Evolutionary conservation across 2,797 vertebrate genomes (phyloP).

Genomic region (Anas georgica): DNA sequence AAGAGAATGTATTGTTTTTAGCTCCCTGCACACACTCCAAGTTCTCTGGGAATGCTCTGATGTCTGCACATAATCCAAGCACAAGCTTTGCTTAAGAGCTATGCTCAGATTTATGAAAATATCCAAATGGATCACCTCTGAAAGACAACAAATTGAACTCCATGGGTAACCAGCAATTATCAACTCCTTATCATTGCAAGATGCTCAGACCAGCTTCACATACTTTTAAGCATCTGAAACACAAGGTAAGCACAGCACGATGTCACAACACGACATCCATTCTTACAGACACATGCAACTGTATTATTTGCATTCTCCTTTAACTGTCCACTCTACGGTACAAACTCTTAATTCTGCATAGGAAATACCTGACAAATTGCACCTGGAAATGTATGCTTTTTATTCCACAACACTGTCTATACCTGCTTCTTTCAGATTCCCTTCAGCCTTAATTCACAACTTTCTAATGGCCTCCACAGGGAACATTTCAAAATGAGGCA

Average conservation of each 20-base stretch:
- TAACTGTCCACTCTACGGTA: not conserved
- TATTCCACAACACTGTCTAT: not conserved
- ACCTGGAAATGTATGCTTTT: not conserved
- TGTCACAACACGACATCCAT: accelerated
- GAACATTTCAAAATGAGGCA: slow-evolving; percentile 22
- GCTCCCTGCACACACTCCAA: not conserved
- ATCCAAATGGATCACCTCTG: not conserved
- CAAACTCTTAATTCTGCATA: not conserved
- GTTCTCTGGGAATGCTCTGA: not conserved
- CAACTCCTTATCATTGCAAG: not conserved
- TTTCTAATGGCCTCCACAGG: not conserved
- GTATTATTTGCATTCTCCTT: not conserved
- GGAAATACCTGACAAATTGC: slow-evolving; percentile 6
- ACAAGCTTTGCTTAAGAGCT: not conserved
- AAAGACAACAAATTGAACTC: not conserved
- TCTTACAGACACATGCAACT: not conserved
- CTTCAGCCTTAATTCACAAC: slow-evolving; percentile 36
- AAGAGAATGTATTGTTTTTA: not conserved
- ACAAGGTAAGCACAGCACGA: not conserved
- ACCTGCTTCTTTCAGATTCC: slow-evolving; percentile 7
- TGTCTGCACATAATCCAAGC: not conserved
- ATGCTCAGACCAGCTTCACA: not conserved
- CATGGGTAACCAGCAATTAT: not conserved
- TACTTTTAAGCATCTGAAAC: not conserved
- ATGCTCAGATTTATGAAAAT: not conserved